Evolutionary conservation across 2,113 vertebrate species (phyloP), one percentile per base, ranked within the genome.

Genomic region (Rutilus rutilus): DNA sequence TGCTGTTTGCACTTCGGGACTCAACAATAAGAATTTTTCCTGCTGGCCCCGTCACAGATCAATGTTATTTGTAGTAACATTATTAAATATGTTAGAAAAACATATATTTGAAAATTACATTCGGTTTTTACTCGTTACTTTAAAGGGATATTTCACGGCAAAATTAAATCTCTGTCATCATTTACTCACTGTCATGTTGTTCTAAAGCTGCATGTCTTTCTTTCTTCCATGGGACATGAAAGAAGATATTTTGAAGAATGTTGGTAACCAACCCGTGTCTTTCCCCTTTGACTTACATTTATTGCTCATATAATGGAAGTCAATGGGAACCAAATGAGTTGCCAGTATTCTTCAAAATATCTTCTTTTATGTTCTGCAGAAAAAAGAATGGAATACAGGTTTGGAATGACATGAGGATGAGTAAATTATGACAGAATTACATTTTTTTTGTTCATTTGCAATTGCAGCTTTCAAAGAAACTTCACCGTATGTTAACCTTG

Each of bases 1-100:
- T 87, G 83, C 69, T 75, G 39, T 86, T 87, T 87, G 88, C 87
- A 90, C 88, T 74, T 65, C 5, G 25, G 81, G 67, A 67, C 57
- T 67, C 25, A 59, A 77, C 75, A 77, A 77, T 54, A 77, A 10
- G 71, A 25, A 17, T 25, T 15, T 30, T 30, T 65, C 12, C 25
- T 30, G 25, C 62, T 30, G 62, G 25, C 25, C 62, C 62, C 25
- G 15, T 54, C 17, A 54, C 17, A 19, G 17, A 54, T 19, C 19
- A 6, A 54, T 19, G 5, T 54, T 54, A 54, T 1, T 54, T 54
- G 19, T 17, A 54, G 52, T 54, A 54, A 54, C 17, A 21, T 54
- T 19, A 54, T 52, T 19, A 54, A 54, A 19, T 54, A 6, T 54
- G 52, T 54, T 54, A 6, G 50, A 19, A 19, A 54, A 54, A 54